Conservation (phyloP, 2,888 invertebrate genomes). For the Myopa testacea region DNA sequence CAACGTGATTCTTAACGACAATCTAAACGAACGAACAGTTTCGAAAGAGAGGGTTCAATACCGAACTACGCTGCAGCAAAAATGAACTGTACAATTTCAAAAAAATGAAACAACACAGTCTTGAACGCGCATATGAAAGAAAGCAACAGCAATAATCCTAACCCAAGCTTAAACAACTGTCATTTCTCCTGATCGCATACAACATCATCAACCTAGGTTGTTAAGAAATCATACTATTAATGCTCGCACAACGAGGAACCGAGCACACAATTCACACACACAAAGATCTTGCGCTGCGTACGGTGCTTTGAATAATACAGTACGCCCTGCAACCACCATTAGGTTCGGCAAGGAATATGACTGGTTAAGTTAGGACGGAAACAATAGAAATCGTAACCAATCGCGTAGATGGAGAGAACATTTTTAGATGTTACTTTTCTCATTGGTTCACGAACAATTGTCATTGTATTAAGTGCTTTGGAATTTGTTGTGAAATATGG, state of each 20-base stretch:
- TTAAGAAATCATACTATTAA: slow-evolving; percentile 7
- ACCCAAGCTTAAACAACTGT: slow-evolving; percentile 11
- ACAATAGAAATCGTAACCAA: neutral
- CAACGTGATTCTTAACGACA: slow-evolving; percentile 46
- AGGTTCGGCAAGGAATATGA: neutral
- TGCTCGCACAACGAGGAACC: neutral
- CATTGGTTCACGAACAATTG: too few relatives aligned
- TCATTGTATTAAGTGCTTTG: too few relatives aligned
- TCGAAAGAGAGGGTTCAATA: slow-evolving; percentile 49
- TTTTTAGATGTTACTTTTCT: neutral
- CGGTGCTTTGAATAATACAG: slow-evolving; percentile 3
- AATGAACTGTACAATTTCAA: slow-evolving; percentile 13
- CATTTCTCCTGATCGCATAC: slow-evolving; percentile 21
- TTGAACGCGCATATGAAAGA: slow-evolving; percentile 38
- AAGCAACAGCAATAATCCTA: slow-evolving; percentile 33
- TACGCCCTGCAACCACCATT: slow-evolving; percentile 53
- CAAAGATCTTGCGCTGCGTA: slow-evolving; percentile 51
- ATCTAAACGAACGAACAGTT: slow-evolving; percentile 46
- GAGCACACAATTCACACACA: slow-evolving; percentile 7
- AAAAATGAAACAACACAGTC: slow-evolving; percentile 42
- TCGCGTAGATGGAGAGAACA: neutral
- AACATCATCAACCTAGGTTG: neutral
- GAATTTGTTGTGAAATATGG: too few relatives aligned
- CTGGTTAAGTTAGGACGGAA: neutral
- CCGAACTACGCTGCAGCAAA: slow-evolving; percentile 40